Percentiles rank a stretch among this genome's conserved stretches.
phyloP scores from a whole-genome alignment of 2,113 vertebrate species.

The Gracilinanus agilis region DNA sequence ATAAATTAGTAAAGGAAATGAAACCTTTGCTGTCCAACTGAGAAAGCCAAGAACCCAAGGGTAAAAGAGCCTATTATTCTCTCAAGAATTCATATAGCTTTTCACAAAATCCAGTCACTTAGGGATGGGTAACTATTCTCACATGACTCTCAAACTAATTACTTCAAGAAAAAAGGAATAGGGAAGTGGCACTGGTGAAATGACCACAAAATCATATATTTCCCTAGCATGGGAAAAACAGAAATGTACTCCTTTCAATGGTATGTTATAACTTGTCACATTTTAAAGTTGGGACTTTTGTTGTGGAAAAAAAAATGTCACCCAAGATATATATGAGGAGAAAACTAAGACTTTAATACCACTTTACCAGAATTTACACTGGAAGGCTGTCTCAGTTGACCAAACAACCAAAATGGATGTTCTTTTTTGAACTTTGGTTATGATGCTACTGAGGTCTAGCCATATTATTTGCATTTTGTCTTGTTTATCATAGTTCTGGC shows the following conservation, averaged over 20 bases:
- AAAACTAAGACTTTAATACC: slow-evolving; percentile 2
- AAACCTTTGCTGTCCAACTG: neutral
- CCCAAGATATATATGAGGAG: slow-evolving; percentile 35
- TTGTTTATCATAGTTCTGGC: slow-evolving; percentile 42
- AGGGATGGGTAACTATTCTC: neutral
- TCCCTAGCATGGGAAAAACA: slow-evolving; percentile 31
- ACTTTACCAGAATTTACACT: too few relatives aligned
- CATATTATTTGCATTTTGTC: slow-evolving; percentile 19
- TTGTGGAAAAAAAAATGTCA: neutral
- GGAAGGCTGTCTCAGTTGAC: neutral
- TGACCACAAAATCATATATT: neutral
- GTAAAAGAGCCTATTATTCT: neutral
- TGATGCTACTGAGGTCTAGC: neutral
- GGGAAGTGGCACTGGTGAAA: neutral
- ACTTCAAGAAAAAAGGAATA: slow-evolving; percentile 40
- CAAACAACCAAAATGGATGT: neutral
- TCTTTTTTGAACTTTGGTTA: neutral
- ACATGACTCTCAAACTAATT: slow-evolving; percentile 16
- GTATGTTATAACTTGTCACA: slow-evolving; percentile 4
- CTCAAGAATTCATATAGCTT: neutral
- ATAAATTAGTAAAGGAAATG: neutral
- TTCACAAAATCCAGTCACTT: neutral
- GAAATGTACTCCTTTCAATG: slow-evolving; percentile 21
- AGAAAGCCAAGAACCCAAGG: neutral
- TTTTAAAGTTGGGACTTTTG: slow-evolving; percentile 7